A percentile compares a stretch with the other conserved stretches of the same genome.
Evolutionary conservation across 2,113 vertebrate species (phyloP).

Genomic region (Limanda limanda): DNA sequence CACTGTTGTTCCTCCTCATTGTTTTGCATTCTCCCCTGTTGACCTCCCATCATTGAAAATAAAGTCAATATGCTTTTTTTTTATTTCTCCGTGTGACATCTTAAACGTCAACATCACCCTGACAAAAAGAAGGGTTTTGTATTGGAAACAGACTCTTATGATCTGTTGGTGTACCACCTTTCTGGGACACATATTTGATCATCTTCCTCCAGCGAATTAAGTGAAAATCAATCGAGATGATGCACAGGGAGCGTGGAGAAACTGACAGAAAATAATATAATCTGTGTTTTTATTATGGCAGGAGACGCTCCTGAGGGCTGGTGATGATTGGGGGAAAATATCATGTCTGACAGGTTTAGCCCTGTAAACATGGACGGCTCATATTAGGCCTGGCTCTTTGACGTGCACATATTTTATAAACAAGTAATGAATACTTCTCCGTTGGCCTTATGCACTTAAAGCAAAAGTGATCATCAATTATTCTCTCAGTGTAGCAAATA

Average conservation of each 20-base stretch:
- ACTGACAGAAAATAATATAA: conserved; percentile 72
- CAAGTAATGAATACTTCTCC: conserved; percentile 59
- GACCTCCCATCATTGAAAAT: conserved; percentile 13
- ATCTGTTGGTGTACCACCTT: conserved; percentile 49
- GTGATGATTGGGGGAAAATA: conserved; percentile 49
- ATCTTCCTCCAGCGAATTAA: conserved; percentile 61
- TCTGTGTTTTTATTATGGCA: conserved; percentile 64
- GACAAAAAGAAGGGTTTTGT: conserved; percentile 41
- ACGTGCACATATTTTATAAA: conserved; percentile 47
- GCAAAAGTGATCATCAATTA: conserved; percentile 56
- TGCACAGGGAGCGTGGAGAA: conserved; percentile 46
- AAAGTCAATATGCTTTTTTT: conserved; percentile 40
- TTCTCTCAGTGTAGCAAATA: conserved; percentile 56
- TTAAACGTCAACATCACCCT: conserved; percentile 46
- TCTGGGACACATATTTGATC: conserved; percentile 56
- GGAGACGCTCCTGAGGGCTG: conserved; percentile 36
- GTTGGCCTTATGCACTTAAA: conserved; percentile 55
- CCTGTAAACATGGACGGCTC: conserved; percentile 39
- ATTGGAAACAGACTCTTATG: conserved; percentile 45
- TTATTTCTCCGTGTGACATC: conserved; percentile 41
- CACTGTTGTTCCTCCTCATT: conserved; percentile 18
- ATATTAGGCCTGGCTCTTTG: conserved; percentile 30
- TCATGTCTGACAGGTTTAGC: conserved; percentile 61
- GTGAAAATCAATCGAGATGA: conserved; percentile 70
- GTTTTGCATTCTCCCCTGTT: conserved; percentile 2